phyloP scores from a whole-genome alignment of 2,797 vertebrate species.

The Onychomys leucogaster region DNA sequence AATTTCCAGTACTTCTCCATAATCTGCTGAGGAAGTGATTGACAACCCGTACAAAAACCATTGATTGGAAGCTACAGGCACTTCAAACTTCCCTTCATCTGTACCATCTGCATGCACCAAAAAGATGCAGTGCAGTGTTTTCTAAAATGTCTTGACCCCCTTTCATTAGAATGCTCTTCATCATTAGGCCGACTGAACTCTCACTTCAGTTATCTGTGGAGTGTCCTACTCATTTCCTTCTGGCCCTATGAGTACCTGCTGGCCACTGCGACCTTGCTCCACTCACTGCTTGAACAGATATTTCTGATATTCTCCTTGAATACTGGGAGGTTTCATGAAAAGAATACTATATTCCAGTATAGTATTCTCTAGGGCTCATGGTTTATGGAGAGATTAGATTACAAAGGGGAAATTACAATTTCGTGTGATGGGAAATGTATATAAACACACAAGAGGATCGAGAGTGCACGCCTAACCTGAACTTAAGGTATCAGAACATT shows the following conservation, averaged over 20 bases:
- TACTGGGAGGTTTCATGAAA: not conserved
- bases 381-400: not conserved
- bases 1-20: conserved; percentile 65
- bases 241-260: not conserved
- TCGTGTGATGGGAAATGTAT: not conserved
- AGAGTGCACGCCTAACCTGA: not conserved
- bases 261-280: conserved; percentile 5
- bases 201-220: not conserved
- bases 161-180: not conserved
- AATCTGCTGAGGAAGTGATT: conserved; percentile 63
- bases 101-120: not conserved
- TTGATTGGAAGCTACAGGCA: conserved; percentile 74
- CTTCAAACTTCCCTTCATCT: conserved; percentile 60
- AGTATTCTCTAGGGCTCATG: not conserved
- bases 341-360: not conserved
- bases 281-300: conserved; percentile 10
- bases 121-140: not conserved
- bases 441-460: not conserved
- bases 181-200: not conserved
- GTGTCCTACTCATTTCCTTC: not conserved
- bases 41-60: conserved; percentile 58
- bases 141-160: not conserved
- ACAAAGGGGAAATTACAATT: conserved; percentile 19
- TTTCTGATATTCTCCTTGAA: not conserved
- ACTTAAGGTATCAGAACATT: conserved; percentile 3